These are phyloP conservation scores for Pandion haliaetus DNA, from an alignment of 2,113 vertebrate species.

Conservation along the genomic window DNA sequence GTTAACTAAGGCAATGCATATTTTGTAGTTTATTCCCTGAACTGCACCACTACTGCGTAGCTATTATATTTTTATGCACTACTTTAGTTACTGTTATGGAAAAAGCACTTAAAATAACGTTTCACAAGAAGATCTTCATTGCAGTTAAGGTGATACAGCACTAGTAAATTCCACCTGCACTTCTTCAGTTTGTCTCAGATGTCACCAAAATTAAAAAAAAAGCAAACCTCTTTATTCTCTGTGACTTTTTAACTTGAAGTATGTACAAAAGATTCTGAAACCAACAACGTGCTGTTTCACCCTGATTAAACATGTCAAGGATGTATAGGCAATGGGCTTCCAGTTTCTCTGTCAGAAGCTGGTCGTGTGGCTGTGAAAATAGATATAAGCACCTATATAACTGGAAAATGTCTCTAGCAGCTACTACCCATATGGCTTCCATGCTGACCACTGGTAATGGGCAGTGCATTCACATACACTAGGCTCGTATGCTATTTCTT, in stretches of 20 bases:
- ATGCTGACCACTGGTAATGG: fast-evolving
- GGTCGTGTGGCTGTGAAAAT: not conserved
- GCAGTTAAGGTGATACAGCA: not conserved
- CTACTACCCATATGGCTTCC: not conserved
- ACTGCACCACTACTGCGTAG: not conserved
- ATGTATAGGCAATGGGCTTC: not conserved
- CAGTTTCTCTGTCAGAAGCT: not conserved
- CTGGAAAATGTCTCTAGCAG: not conserved
- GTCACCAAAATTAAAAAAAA: not conserved
- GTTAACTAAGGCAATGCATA: not conserved
- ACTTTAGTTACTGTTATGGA: not conserved
- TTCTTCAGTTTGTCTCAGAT: not conserved
- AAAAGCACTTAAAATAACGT: not conserved
- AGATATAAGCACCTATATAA: not conserved
- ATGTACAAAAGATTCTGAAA: not conserved
- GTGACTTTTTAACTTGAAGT: not conserved
- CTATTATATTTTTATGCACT: constrained; percentile 22
- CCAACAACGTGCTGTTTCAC: not conserved
- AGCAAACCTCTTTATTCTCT: not conserved
- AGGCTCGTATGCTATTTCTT: not conserved
- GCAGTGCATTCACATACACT: not conserved
- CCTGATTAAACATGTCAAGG: not conserved
- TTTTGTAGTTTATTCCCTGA: constrained; percentile 25
- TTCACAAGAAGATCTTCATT: not conserved
- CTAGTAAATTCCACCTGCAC: not conserved